Base-by-base conservation (phyloP, 2,888 invertebrate genomes). In the Coleophora deauratella region DNA sequence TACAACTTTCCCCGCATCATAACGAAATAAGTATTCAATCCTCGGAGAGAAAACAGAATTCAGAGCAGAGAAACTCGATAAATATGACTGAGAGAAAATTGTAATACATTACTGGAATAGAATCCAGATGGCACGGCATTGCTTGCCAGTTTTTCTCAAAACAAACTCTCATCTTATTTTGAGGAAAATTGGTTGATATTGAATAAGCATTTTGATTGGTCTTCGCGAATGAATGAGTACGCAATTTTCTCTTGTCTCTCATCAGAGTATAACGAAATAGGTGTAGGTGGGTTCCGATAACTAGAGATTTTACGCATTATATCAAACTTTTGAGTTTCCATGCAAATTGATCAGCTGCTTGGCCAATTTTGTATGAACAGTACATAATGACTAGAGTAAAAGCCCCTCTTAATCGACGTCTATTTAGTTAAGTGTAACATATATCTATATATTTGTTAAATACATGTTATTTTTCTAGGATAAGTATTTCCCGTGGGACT, bases 21-120 rank as follows among this genome's bases (percentile, higher is more conserved):
- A 71, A 72, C 68, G 64, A 69, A 72, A 67, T 68, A 63, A 66
- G 57, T 51, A 60, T 66, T 64, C 60, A 54, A 50, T 59, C 53
- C 46, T 50, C 51, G 52, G 59, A 65, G 63, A 57, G 61, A 71
- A 72, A 72, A 71, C 69, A 70, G 62, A 65, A 60, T 59, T 58
- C 53, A 49, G 50, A 49, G 50, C 55, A 54, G 51, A 61, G 57
- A 63, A 60, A 64, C 59, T 57, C 57, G 59, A 57, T 68, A 70
- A 69, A 68, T 62, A 68, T 63, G 55, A 62, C 52, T 59, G 51
- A 50, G 52, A 62, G 59, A 64, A 69, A 66, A 66, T 67, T 68
- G 62, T 64, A 59, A 66, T 62, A 64, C 59, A 62, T 64, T 55
- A 59, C 57, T 36, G 42, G 55, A 64, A 72, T 63, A 60, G 55